Base-by-base conservation (phyloP, 2,797 vertebrate genomes). In the Neosalanx taihuensis region DNA sequence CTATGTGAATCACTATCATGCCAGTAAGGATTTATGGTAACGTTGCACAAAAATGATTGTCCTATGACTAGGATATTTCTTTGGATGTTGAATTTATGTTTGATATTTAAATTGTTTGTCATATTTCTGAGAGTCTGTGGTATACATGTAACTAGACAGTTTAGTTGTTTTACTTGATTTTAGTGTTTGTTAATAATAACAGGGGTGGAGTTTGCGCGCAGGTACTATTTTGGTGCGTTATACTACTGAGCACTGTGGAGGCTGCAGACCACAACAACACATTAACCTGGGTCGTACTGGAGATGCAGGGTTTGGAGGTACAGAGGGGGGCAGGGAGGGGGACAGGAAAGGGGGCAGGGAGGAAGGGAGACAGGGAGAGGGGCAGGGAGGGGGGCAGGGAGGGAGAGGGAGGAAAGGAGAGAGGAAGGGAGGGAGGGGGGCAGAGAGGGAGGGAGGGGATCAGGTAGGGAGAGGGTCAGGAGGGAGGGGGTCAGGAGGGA, bases 201-300 rank as follows among this genome's bases (percentile, higher is more conserved):
- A 51, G 73, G 72, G 67, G 74, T 84, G 86, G 80, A 88, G 72
- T 90, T 4, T 91, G 89, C 88, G 89, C 78, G 71, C 60, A 67
- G 65, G 49, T 67, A 51, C 23, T 41, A 65, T 72, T 79, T 64
- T 83, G 81, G 67, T 85, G 84, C 78, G 71, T 82, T 80, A 76
- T 88, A 89, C 90, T 91, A 90, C 90, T 91, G 90, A 89, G 73
- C 31, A 67, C 65, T 67, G 49, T 23, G 26, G 26, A 51, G 46
- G 26, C 65, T 31, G 46, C 49, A 26, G 58, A 60, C 58, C 10
- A 12, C 17, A 60, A 7, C 58, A 3, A 23, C 18, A 23, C 20
- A 2, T 23, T 7, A 30, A 53, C 30, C 61, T 41, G 64, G 71
- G 69, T 68, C 70, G 72, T 29, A 70, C 20, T 59, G n/a, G 72